A percentile compares a stretch with the other conserved stretches of the same genome.
Evolutionary conservation across 2,888 invertebrate genomes (phyloP).

Genomic region (Mythimna loreyi): DNA sequence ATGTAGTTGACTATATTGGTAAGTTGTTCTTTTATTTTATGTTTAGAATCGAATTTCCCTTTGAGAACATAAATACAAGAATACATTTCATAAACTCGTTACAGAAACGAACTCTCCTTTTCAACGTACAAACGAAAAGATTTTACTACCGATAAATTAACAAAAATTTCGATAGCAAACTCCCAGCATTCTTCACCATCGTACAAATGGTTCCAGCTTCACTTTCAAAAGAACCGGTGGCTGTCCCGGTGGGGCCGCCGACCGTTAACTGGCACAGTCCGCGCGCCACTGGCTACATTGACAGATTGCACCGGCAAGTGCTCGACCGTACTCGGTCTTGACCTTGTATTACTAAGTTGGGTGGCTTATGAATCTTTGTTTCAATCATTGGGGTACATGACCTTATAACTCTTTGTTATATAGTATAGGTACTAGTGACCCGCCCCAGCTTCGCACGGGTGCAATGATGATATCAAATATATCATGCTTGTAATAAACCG

Average conservation of each 20-base stretch:
- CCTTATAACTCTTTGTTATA: neutral
- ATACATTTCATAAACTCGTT: too few species aligned
- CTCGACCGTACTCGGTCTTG: conserved; percentile 26
- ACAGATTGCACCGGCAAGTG: conserved; percentile 39
- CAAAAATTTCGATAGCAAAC: neutral
- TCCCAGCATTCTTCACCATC: conserved; percentile 30
- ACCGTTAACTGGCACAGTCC: conserved; percentile 70
- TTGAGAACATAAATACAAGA: too few species aligned
- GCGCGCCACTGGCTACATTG: conserved; percentile 31
- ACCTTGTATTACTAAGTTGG: conserved; percentile 35
- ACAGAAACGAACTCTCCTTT: too few species aligned
- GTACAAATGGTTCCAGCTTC: conserved; percentile 39
- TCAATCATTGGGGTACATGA: neutral
- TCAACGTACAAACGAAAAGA: conserved; percentile 7
- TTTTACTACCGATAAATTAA: too few species aligned
- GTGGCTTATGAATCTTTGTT: conserved; percentile 13
- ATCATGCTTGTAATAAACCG: too few species aligned
- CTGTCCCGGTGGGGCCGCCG: conserved; percentile 61
- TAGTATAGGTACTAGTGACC: too few species aligned
- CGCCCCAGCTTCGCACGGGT: too few species aligned
- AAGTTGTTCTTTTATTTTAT: too few species aligned
- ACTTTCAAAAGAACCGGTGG: conserved; percentile 65
- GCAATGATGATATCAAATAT: too few species aligned
- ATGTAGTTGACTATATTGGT: too few species aligned
- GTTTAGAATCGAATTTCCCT: too few species aligned